Evolutionary conservation across 2,113 vertebrate genomes (phyloP), one percentile per base, ranked within the genome.

Genomic region (Deroptyus accipitrinus): DNA sequence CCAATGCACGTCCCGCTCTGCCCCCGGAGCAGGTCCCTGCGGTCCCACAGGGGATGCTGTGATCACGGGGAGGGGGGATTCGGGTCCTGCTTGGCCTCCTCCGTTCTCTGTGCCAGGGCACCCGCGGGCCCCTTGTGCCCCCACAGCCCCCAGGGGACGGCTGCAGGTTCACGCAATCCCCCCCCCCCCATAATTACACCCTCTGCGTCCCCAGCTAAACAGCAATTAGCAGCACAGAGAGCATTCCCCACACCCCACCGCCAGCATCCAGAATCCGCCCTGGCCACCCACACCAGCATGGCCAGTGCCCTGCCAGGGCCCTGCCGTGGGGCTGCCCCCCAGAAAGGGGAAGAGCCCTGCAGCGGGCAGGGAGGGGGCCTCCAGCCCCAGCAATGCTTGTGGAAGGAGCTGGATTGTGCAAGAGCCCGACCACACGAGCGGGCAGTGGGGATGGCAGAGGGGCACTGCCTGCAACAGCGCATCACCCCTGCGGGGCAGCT

Each of bases 191-290:
- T 95, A 95, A 96, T 92, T 95, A 95, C 86, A 92, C 79, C 86
- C 70, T 95, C 55, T 15, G 62, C n/a, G 9, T 75, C 95, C 90
- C 76, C 87, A 72, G 86, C 95, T 91, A 95, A 95, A 88, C 90
- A 94, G 63, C 94, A 94, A 95, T 96, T 95, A 96, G 46, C 66
- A 90, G 52, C 75, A 72, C 10, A 4, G 70, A 62, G 79, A 94
- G 94, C 0, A 33, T 27, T 5, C 86, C 92, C 86, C 94, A 92
- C 92, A 83, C 92, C 94, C 83, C 95, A 81, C 49, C 19, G 24
- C 48, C 20, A 27, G 85, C 74, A 86, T 81, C 74, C 78, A n/a
- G 91, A 89, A 92, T 44, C 94, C 87, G 42, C 94, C 95, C 94
- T 49, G 33, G 86, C 86, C 92, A 52, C 95, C 95, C 72, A 94